phyloP scores from a whole-genome alignment of 1,140 invertebrate species.

The Drosophila subobscura region DNA sequence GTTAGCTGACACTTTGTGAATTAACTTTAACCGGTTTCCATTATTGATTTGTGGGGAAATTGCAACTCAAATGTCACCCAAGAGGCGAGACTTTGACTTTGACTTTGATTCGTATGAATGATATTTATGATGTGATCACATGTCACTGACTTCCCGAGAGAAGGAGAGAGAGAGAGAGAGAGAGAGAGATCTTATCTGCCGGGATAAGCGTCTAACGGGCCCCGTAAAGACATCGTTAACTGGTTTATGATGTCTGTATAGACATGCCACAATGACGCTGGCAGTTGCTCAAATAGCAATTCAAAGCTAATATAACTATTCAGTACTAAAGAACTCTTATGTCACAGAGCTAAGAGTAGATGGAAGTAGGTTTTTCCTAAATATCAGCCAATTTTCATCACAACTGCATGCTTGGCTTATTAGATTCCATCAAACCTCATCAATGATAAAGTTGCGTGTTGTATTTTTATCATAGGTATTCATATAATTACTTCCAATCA shows the following conservation, averaged over 20 bases:
- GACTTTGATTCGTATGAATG: conserved; percentile 21
- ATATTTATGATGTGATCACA: conserved; percentile 45
- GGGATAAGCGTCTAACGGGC: conserved; percentile 24
- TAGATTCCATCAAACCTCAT: not conserved
- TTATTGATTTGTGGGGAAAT: conserved; percentile 30
- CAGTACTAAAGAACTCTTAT: too few species aligned
- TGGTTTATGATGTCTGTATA: conserved; percentile 53
- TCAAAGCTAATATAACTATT: conserved; percentile 11
- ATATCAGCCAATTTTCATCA: too few species aligned
- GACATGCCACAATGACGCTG: conserved; percentile 14
- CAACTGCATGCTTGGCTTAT: not conserved
- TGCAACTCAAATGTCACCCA: conserved; percentile 23
- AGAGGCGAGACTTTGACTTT: conserved; percentile 1
- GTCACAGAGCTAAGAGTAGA: too few species aligned
- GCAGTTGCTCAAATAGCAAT: conserved; percentile 19
- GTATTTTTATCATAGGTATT: conserved; percentile 5
- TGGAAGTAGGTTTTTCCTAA: too few species aligned
- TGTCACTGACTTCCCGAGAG: conserved; percentile 9
- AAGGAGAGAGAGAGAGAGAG: not conserved
- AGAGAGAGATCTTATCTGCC: conserved; percentile 18
- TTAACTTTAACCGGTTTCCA: conserved; percentile 39
- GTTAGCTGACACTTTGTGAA: conserved; percentile 15
- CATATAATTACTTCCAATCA: conserved; percentile 22
- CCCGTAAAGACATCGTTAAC: conserved; percentile 58
- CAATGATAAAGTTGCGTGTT: conserved; percentile 8